These are phyloP conservation scores for Xiphorhynchus erythropygius DNA, from an alignment of 2,797 vertebrate genomes.

Conservation along the genomic window DNA sequence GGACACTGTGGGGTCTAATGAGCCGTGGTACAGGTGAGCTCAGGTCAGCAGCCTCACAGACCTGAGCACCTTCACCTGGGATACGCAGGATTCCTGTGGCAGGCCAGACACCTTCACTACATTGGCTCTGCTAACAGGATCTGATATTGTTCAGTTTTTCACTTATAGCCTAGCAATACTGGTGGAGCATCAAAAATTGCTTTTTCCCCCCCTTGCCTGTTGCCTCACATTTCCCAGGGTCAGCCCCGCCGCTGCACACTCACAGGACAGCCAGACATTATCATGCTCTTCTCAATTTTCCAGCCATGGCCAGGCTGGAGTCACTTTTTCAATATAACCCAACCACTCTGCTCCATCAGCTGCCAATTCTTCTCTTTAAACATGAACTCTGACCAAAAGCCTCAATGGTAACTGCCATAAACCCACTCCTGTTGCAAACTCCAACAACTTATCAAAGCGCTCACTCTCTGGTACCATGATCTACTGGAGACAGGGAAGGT, in stretches of 20 bases:
- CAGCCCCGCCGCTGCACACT: not conserved
- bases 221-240: not conserved
- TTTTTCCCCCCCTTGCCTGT: not conserved
- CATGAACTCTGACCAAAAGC: not conserved
- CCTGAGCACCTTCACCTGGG: not conserved
- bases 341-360: not conserved
- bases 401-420: not conserved
- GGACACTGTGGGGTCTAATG: not conserved
- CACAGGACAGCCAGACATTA: not conserved
- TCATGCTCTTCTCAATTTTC: not conserved
- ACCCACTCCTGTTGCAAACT: not conserved
- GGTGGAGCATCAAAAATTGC: not conserved
- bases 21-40: not conserved
- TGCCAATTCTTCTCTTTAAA: not conserved
- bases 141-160: not conserved
- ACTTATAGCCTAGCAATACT: not conserved
- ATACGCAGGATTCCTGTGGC: not conserved
- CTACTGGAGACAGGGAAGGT: not conserved
- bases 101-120: not conserved
- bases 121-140: not conserved
- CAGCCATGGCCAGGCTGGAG: not conserved
- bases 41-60: not conserved
- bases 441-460: not conserved
- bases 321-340: not conserved
- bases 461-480: not conserved